A percentile compares a stretch with the other conserved stretches of the same genome.
Conservation (phyloP, 2,113 vertebrate species). For the Ia io region DNA sequence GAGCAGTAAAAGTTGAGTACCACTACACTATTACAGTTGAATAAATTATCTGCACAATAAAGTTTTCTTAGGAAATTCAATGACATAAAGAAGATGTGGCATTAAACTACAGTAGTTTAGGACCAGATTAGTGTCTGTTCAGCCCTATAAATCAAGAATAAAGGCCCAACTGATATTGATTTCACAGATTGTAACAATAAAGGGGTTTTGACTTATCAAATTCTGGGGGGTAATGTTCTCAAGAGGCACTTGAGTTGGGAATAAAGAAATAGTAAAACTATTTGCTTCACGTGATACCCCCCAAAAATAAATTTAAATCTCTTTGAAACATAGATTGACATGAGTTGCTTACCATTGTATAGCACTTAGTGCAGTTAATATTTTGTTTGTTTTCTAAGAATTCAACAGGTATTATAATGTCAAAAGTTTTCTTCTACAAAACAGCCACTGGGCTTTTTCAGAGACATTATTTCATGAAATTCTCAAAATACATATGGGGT, state of each 20-base stretch:
- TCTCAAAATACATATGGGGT: neutral
- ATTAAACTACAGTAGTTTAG: neutral
- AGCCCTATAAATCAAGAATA: neutral
- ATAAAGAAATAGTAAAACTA: neutral
- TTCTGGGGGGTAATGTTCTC: neutral
- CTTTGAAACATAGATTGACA: neutral
- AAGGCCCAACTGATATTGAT: neutral
- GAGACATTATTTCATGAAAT: neutral
- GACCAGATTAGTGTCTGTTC: neutral
- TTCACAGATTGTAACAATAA: neutral
- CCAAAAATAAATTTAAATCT: neutral
- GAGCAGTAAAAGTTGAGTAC: neutral
- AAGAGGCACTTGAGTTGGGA: neutral
- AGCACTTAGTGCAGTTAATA: neutral
- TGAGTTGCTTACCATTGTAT: neutral
- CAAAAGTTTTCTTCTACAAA: constrained; percentile 7
- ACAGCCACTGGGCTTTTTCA: neutral
- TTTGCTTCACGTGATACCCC: neutral
- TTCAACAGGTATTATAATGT: neutral
- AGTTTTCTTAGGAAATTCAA: constrained; percentile 33
- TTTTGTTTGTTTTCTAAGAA: constrained; percentile 24
- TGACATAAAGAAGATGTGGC: neutral
- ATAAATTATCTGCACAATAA: neutral
- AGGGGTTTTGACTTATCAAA: neutral
- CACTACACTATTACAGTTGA: neutral